Evolutionary conservation across 2,888 invertebrate species (phyloP).

Genomic region (Aproaerema taeniolella): DNA sequence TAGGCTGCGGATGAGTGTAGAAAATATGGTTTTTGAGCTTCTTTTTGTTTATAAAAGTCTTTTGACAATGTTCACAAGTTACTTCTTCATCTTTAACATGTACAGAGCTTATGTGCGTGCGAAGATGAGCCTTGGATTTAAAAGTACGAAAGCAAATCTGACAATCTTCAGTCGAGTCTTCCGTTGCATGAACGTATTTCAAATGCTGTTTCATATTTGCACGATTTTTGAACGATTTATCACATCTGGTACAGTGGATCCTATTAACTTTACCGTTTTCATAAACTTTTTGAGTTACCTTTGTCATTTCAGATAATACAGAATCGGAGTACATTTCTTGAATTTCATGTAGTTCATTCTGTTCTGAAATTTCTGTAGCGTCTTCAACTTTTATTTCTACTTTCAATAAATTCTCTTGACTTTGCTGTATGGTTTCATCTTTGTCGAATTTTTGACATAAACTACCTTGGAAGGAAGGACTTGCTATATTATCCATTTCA

Average conservation of each 20-base stretch:
- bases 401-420: background rate
- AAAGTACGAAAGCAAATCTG: slow-evolving; percentile 29
- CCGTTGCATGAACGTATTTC: slow-evolving; percentile 28
- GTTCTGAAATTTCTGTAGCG: background rate
- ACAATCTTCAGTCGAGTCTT: slow-evolving; percentile 30
- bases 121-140: slow-evolving; percentile 30
- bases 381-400: slow-evolving; percentile 11
- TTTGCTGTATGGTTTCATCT: too few species aligned
- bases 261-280: slow-evolving; percentile 32
- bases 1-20: slow-evolving; percentile 32
- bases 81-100: slow-evolving; percentile 26
- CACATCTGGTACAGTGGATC: slow-evolving; percentile 26
- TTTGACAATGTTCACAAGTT: slow-evolving; percentile 29
- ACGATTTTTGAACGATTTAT: slow-evolving; percentile 29
- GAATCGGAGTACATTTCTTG: background rate
- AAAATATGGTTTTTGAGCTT: slow-evolving; percentile 36
- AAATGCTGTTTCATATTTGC: slow-evolving; percentile 29
- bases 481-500: too few species aligned
- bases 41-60: slow-evolving; percentile 32
- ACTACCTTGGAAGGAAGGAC: too few species aligned
- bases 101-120: slow-evolving; percentile 31
- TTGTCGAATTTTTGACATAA: too few species aligned
- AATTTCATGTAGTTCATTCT: too few species aligned
- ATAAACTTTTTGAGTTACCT: slow-evolving; percentile 29
- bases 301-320: slow-evolving; percentile 2